A percentile compares a stretch with the other conserved stretches of the same genome.
phyloP scores from a whole-genome alignment of 2,888 invertebrate species.

The Fragum fragum region DNA sequence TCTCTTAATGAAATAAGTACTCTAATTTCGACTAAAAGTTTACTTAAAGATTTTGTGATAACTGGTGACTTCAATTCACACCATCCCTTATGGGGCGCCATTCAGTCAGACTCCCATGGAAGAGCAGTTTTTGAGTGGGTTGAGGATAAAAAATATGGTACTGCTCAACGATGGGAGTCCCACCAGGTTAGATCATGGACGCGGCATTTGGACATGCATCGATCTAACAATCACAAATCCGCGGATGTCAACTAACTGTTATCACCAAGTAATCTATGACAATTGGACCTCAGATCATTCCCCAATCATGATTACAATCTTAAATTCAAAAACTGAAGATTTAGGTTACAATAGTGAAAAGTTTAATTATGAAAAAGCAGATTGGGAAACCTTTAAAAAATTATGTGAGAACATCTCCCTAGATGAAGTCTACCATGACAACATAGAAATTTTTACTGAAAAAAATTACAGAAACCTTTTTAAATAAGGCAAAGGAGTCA shows the following conservation, averaged over 20 bases:
- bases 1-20: neutral
- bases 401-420: neutral
- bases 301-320: constrained; percentile 20
- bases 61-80: constrained; percentile 31
- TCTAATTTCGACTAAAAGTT: neutral
- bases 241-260: neutral
- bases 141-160: neutral
- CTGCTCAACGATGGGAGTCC: constrained; percentile 27
- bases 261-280: constrained; percentile 12
- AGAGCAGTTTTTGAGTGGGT: neutral
- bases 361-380: neutral
- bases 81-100: constrained; percentile 15
- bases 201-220: neutral
- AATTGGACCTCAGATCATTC: constrained; percentile 23
- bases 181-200: constrained; percentile 11
- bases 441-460: neutral
- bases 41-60: neutral
- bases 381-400: neutral
- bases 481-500: neutral
- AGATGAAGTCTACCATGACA: neutral
- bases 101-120: neutral
- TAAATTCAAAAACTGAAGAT: neutral
- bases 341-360: neutral
- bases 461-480: neutral
- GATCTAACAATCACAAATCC: neutral